These are phyloP conservation scores for Rhagologus leucostigma DNA, from an alignment of 2,113 vertebrate genomes.

Conservation along the genomic window DNA sequence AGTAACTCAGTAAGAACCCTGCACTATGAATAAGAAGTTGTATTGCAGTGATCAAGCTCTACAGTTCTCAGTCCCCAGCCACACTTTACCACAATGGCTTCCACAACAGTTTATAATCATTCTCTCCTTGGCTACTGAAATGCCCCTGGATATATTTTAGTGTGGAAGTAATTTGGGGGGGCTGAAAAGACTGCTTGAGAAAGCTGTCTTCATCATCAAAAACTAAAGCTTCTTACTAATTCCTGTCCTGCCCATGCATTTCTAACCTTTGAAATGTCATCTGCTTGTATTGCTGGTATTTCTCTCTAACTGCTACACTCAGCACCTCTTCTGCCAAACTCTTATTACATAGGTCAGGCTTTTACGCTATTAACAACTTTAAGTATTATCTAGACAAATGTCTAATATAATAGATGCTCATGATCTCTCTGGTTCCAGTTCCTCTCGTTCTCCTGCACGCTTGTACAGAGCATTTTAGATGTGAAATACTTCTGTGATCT, in stretches of 20 bases:
- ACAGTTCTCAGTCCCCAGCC: not conserved
- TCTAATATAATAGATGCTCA: not conserved
- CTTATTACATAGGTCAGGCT: not conserved
- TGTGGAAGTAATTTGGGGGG: not conserved
- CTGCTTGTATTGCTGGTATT: not conserved
- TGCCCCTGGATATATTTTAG: not conserved
- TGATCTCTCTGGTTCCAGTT: not conserved
- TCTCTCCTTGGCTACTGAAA: not conserved
- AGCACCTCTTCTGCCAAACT: not conserved
- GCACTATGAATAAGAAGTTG: not conserved
- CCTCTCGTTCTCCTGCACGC: not conserved
- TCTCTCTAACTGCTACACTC: not conserved
- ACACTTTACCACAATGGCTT: not conserved
- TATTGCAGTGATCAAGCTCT: not conserved
- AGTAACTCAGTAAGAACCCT: not conserved
- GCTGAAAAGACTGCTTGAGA: not conserved
- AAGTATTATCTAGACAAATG: not conserved
- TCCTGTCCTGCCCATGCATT: not conserved
- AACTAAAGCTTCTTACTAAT: not conserved
- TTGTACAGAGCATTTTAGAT: not conserved
- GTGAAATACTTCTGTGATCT: not conserved
- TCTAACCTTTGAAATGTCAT: not conserved
- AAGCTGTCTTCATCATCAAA: not conserved
- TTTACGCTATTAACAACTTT: not conserved
- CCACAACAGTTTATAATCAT: not conserved